Percentiles rank a stretch among this genome's conserved stretches.
Evolutionary conservation across 2,888 invertebrate genomes (phyloP).

Genomic region (Iselma pallidipennis): DNA sequence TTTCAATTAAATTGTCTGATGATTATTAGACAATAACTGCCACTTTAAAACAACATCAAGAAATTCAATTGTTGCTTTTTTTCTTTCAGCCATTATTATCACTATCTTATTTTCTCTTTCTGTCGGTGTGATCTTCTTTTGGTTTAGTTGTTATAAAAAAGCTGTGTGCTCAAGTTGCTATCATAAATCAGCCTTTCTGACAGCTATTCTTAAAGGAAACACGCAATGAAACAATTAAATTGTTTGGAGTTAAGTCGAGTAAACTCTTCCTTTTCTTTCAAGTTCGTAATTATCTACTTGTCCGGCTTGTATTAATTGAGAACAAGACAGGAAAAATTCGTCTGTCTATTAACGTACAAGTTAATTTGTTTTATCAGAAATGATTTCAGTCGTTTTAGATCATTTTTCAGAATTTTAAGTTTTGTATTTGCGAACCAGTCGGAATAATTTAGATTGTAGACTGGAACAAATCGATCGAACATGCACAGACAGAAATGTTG

Average conservation of each 20-base stretch:
- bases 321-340: constrained; percentile 6
- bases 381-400: background rate
- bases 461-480: background rate
- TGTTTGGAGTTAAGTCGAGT: constrained; percentile 28
- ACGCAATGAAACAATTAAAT: constrained; percentile 39
- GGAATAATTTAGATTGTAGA: background rate
- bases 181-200: constrained; percentile 31
- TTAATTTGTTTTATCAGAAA: constrained; percentile 12
- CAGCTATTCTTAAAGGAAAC: constrained; percentile 31
- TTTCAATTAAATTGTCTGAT: too few species aligned
- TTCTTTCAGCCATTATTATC: background rate
- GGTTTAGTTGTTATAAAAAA: too few species aligned
- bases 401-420: constrained; percentile 4
- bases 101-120: background rate
- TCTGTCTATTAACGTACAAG: constrained; percentile 11
- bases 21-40: too few species aligned
- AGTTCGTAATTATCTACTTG: constrained; percentile 23
- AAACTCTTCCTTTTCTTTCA: constrained; percentile 12
- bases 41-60: too few species aligned
- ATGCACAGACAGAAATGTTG: background rate
- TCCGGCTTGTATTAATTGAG: background rate
- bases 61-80: background rate
- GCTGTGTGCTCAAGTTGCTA: background rate
- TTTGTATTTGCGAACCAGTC: background rate
- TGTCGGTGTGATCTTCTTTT: background rate